A percentile compares a stretch with the other conserved stretches of the same genome.
Conservation (phyloP, 2,888 invertebrate species). For the Xanthostigma xanthostigma region DNA sequence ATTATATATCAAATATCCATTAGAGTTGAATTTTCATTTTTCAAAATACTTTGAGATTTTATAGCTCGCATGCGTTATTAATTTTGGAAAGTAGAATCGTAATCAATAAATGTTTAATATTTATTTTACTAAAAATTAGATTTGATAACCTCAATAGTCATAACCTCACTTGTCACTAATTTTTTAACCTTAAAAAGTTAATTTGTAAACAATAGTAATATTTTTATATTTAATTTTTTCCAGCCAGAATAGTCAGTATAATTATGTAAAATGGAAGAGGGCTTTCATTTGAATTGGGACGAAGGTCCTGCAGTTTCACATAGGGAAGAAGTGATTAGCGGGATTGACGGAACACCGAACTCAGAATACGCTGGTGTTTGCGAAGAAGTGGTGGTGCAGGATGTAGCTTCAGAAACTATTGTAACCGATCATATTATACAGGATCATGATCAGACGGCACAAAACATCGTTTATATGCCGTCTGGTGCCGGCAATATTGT, state of each 20-base stretch:
- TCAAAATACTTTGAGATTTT: no score
- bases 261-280: slow-evolving; percentile 22
- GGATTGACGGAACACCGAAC: slow-evolving; percentile 25
- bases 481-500: slow-evolving; percentile 23
- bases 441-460: slow-evolving; percentile 13
- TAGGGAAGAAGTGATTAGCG: slow-evolving; percentile 35
- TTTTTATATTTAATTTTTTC: slow-evolving; percentile 7
- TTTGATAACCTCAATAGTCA: slow-evolving; percentile 28
- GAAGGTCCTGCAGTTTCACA: slow-evolving; percentile 25
- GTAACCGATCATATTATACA: slow-evolving; percentile 16
- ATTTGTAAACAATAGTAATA: slow-evolving; percentile 17
- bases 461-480: slow-evolving; percentile 22
- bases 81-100: no score
- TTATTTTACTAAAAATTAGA: no score
- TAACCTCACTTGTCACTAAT: slow-evolving; percentile 32
- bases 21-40: no score
- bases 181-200: slow-evolving; percentile 15
- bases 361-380: slow-evolving; percentile 29
- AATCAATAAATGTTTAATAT: no score
- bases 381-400: slow-evolving; percentile 29
- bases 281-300: slow-evolving; percentile 27
- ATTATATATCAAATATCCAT: neutral
- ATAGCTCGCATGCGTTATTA: no score
- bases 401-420: slow-evolving; percentile 16
- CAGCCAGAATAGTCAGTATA: neutral